Evolutionary conservation across 2,888 invertebrate genomes (phyloP).

Genomic region (Morpho achilles): DNA sequence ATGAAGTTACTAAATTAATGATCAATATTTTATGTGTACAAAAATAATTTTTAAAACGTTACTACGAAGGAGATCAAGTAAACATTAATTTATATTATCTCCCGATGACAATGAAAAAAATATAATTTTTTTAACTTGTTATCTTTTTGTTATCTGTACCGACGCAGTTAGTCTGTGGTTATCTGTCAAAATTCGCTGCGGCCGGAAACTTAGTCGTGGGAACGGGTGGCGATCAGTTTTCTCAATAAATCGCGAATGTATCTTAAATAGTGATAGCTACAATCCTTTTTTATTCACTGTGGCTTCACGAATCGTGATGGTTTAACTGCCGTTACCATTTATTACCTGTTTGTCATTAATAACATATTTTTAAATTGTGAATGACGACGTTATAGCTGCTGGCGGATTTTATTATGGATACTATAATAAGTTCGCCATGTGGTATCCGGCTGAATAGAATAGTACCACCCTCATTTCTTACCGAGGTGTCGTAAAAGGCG

Average conservation of each 20-base stretch:
- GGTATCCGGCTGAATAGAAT: too few species aligned
- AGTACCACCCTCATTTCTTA: too few species aligned
- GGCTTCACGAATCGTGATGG: constrained; percentile 17
- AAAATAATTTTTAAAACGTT: too few species aligned
- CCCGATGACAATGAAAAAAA: constrained; percentile 7
- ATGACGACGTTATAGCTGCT: too few species aligned
- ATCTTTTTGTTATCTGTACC: constrained; percentile 54
- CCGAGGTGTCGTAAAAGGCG: too few species aligned
- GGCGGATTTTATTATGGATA: too few species aligned
- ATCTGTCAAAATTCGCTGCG: constrained; percentile 78
- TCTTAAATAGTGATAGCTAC: constrained; percentile 47
- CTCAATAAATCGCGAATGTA: constrained; percentile 68
- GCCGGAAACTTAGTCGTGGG: constrained; percentile 72
- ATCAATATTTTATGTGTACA: too few species aligned
- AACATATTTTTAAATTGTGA: too few species aligned
- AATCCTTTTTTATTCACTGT: constrained; percentile 28
- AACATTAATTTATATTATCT: not conserved
- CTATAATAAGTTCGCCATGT: too few species aligned
- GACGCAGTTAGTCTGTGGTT: constrained; percentile 57
- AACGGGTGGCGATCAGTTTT: constrained; percentile 62
- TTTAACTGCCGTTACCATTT: not conserved
- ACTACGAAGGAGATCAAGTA: too few species aligned
- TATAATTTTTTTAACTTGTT: constrained; percentile 5
- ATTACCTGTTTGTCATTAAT: too few species aligned
- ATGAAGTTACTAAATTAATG: too few species aligned